A percentile compares a stretch with the other conserved stretches of the same genome.
Conservation (phyloP, 2,113 vertebrate species). For the Morone chrysops region DNA sequence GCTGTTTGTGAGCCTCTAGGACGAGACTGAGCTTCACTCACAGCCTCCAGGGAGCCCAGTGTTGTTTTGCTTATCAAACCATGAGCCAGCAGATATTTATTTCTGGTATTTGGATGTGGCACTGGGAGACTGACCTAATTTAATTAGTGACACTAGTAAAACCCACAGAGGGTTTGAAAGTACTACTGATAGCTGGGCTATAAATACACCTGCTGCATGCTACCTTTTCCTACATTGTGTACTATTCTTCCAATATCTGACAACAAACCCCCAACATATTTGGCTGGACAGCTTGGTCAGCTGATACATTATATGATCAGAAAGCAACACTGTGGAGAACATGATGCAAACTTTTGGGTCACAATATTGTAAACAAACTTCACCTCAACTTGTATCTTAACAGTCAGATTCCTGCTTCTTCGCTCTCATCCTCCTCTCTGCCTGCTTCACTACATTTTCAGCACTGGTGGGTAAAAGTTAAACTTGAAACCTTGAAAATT, state of each 20-base stretch:
- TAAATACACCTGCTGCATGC: conserved; percentile 7
- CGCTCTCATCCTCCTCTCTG: not conserved
- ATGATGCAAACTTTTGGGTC: not conserved
- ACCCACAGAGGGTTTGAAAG: conserved; percentile 8
- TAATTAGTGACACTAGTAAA: conserved; percentile 37
- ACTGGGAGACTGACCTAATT: conserved; percentile 19
- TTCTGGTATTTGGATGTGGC: conserved; percentile 28
- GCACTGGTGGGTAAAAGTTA: conserved; percentile 26
- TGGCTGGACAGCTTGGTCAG: not conserved
- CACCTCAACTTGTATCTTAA: not conserved
- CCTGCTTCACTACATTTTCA: conserved; percentile 15
- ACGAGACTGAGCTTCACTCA: conserved; percentile 29
- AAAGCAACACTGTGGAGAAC: not conserved
- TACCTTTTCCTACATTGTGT: not conserved
- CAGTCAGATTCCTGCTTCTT: not conserved
- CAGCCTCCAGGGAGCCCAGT: conserved; percentile 34
- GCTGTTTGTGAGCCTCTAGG: conserved; percentile 31
- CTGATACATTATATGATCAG: not conserved
- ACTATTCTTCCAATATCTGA: not conserved
- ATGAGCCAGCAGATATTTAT: conserved; percentile 50
- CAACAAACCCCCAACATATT: not conserved
- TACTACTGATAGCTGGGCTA: not conserved
- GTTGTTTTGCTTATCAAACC: conserved; percentile 45
- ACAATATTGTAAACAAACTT: conserved; percentile 16
- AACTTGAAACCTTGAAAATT: conserved; percentile 42